A percentile compares a stretch with the other conserved stretches of the same genome.
Evolutionary conservation across 1,140 invertebrate genomes (phyloP).

Genomic region (Argopecten irradians): DNA sequence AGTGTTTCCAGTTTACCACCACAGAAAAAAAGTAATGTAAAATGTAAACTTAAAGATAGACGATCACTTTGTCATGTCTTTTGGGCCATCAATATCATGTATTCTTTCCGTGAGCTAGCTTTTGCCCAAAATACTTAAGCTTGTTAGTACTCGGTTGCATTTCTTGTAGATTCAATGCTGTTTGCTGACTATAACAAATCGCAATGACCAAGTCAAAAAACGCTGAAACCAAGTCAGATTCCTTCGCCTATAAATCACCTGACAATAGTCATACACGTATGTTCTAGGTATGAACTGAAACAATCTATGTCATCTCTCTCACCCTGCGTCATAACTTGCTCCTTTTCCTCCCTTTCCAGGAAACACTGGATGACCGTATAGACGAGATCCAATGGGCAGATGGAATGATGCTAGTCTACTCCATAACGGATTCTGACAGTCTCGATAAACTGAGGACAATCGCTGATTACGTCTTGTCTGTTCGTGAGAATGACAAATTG

Average conservation of each 20-base stretch:
- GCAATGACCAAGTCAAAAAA: not conserved
- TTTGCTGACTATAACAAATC: too few species aligned
- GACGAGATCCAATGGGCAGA: constrained; percentile 82
- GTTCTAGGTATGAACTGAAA: too few species aligned
- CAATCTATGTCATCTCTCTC: not conserved
- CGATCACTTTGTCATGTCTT: too few species aligned
- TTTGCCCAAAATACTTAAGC: too few species aligned
- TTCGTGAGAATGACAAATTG: constrained; percentile 92
- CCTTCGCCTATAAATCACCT: not conserved
- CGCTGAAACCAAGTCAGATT: not conserved
- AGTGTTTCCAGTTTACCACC: not conserved
- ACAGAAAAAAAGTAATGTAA: too few species aligned
- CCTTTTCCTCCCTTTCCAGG: constrained; percentile 49
- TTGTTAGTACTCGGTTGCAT: too few species aligned
- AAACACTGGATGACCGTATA: constrained; percentile 47
- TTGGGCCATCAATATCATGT: too few species aligned
- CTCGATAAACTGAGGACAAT: constrained; percentile 96
- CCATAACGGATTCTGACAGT: constrained; percentile 91
- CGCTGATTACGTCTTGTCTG: constrained; percentile 92
- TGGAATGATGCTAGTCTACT: constrained; percentile 84
- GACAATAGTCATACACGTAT: not conserved
- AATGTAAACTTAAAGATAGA: too few species aligned
- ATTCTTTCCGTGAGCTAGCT: too few species aligned
- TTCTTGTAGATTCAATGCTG: too few species aligned
- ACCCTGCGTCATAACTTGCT: too few species aligned